These are phyloP conservation scores for Camptogramma bilineatum DNA, from an alignment of 2,888 invertebrate genomes.

Conservation along the genomic window DNA sequence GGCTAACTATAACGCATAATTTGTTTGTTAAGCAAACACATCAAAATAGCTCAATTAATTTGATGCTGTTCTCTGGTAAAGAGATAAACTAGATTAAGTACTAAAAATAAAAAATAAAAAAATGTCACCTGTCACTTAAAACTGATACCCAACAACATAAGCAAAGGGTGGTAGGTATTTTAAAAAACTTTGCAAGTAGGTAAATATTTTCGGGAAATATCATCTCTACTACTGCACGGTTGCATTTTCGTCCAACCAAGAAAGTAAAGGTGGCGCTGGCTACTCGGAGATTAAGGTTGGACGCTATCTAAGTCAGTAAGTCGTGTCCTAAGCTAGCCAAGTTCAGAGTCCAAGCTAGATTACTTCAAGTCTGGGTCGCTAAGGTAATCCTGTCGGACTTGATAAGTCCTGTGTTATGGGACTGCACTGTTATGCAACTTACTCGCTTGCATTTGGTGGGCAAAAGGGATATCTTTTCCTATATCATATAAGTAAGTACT, in stretches of 20 bases:
- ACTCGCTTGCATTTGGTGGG: neutral
- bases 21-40: no score
- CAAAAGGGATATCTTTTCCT: neutral
- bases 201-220: neutral
- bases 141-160: no score
- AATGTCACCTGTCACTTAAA: no score
- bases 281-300: slow-evolving; percentile 10
- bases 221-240: no score
- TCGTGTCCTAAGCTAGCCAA: slow-evolving; percentile 23
- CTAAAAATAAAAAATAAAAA: no score
- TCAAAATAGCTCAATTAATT: no score
- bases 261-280: slow-evolving; percentile 2
- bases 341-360: slow-evolving; percentile 23
- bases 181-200: no score
- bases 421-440: slow-evolving; percentile 2
- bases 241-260: neutral
- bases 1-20: no score
- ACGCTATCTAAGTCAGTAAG: slow-evolving; percentile 21
- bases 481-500: no score
- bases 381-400: slow-evolving; percentile 21
- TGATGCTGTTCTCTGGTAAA: no score
- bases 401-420: slow-evolving; percentile 14
- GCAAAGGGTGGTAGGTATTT: no score
- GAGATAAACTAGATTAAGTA: no score
- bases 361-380: slow-evolving; percentile 20